These are phyloP conservation scores for Sebastes vulpes DNA, from an alignment of 2,797 vertebrate genomes.

Conservation along the genomic window DNA sequence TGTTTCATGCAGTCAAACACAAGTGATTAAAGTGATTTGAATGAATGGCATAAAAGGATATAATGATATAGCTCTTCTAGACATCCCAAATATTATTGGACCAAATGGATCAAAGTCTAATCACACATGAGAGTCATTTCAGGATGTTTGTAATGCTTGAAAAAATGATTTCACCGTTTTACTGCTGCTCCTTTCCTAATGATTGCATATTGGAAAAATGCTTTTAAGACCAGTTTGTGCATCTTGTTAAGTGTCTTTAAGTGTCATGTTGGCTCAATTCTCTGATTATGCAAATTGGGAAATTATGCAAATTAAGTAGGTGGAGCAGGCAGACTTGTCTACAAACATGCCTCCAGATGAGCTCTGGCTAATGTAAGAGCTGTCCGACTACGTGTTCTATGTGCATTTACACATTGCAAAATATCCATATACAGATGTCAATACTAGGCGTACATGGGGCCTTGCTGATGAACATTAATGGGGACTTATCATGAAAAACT, in stretches of 20 bases:
- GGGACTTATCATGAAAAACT: background rate
- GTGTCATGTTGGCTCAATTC: background rate
- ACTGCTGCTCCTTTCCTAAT: background rate
- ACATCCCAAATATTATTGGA: background rate
- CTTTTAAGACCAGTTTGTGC: background rate
- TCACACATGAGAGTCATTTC: background rate
- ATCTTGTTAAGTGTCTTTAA: background rate
- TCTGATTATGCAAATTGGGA: conserved; percentile 2
- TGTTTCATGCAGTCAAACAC: background rate
- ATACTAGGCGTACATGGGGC: background rate
- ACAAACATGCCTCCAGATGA: background rate
- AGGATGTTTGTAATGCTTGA: background rate
- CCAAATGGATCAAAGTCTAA: background rate
- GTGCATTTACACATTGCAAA: background rate
- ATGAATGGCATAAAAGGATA: background rate
- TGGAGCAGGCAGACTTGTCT: background rate
- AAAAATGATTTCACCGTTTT: background rate
- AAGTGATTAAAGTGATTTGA: background rate
- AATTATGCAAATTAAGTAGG: background rate
- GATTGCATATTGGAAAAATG: background rate
- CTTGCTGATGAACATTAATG: background rate
- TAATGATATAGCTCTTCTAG: background rate
- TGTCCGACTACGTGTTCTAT: background rate
- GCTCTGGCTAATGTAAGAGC: background rate
- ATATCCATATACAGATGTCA: background rate